These are phyloP conservation scores for Cremastobaeus sp. DNA, from an alignment of 2,888 invertebrate genomes.

Conservation along the genomic window DNA sequence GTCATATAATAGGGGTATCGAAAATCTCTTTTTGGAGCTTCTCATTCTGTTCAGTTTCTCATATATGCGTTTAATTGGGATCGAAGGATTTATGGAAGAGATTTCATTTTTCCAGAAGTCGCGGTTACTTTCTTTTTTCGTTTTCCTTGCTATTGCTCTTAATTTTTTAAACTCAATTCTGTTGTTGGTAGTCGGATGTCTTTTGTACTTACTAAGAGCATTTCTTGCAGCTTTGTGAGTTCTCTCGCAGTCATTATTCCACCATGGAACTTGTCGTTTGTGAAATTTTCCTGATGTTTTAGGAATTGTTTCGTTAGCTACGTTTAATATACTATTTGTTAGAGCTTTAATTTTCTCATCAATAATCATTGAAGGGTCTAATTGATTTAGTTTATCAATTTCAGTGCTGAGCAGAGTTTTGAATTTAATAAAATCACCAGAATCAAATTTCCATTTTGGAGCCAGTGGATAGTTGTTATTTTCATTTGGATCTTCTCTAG, in stretches of 20 bases:
- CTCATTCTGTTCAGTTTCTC: constrained; percentile 24
- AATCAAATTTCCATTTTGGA: neutral
- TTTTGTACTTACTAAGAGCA: constrained; percentile 17
- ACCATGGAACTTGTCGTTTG: constrained; percentile 23
- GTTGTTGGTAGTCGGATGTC: neutral
- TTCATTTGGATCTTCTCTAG: neutral
- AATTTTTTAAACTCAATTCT: constrained; percentile 21
- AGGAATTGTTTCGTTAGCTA: constrained; percentile 25
- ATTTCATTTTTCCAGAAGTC: constrained; percentile 31
- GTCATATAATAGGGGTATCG: neutral
- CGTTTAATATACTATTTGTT: constrained; percentile 7
- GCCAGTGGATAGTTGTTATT: neutral
- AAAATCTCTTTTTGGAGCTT: neutral
- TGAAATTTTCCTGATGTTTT: constrained; percentile 1
- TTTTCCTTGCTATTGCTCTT: constrained; percentile 9
- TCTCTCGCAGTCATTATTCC: constrained; percentile 10
- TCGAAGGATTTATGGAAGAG: constrained; percentile 2
- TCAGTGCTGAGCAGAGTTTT: neutral
- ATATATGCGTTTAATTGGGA: neutral
- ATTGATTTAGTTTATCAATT: constrained; percentile 24
- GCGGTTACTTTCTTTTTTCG: constrained; percentile 36
- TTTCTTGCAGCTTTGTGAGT: constrained; percentile 6
- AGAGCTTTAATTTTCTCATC: neutral
- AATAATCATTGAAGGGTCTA: constrained; percentile 19
- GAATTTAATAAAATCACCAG: neutral